These are phyloP conservation scores for Chamaedrilus cognettii DNA, from an alignment of 2,888 invertebrate genomes.

Conservation along the genomic window DNA sequence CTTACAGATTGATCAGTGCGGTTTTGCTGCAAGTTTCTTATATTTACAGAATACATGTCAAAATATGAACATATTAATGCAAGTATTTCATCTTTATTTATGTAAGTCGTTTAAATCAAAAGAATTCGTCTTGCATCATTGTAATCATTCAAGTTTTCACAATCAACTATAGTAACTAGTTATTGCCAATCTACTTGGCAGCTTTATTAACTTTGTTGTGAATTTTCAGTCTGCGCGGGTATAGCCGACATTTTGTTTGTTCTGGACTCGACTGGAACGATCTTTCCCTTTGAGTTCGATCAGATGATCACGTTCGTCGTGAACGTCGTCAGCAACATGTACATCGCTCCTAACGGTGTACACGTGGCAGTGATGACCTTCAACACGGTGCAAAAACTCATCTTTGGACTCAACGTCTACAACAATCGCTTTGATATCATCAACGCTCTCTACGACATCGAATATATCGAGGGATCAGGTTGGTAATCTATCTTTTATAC, in stretches of 20 bases:
- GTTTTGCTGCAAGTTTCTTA: too few species aligned
- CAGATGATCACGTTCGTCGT: constrained; percentile 20
- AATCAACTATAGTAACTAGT: too few species aligned
- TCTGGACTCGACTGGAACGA: constrained; percentile 34
- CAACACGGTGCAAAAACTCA: constrained; percentile 13
- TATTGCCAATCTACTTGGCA: too few species aligned
- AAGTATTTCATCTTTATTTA: too few species aligned
- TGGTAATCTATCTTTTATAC: too few species aligned
- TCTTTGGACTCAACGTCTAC: constrained; percentile 14
- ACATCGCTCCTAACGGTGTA: constrained; percentile 18
- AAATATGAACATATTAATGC: too few species aligned
- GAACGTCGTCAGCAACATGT: constrained; percentile 26
- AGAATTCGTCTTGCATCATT: too few species aligned
- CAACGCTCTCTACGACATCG: constrained; percentile 23
- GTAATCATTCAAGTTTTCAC: too few species aligned
- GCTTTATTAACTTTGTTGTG: neutral
- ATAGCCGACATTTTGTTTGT: constrained; percentile 32
- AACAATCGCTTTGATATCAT: constrained; percentile 17
- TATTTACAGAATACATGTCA: too few species aligned
- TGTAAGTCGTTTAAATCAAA: too few species aligned
- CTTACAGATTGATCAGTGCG: too few species aligned
- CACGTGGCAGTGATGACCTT: constrained; percentile 19
- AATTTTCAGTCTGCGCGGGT: constrained; percentile 29
- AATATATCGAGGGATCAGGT: constrained; percentile 23
- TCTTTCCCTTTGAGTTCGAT: constrained; percentile 26